A percentile compares a stretch with the other conserved stretches of the same genome.
These are phyloP conservation scores for Myripristis murdjan DNA, from an alignment of 2,797 vertebrate species.

Conservation along the genomic window DNA sequence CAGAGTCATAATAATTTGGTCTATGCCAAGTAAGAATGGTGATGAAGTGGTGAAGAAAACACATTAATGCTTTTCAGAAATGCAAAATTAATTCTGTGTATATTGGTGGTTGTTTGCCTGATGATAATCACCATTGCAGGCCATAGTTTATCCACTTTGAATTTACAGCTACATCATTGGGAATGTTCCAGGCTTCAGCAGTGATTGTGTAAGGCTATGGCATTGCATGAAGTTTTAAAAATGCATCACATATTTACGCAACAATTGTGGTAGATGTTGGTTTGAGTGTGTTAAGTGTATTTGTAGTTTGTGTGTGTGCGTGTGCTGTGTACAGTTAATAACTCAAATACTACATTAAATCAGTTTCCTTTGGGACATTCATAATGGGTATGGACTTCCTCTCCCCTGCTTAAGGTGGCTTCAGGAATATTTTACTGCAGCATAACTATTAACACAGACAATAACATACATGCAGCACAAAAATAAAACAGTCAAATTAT, in stretches of 20 bases:
- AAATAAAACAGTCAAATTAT: background rate
- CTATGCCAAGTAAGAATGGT: too few species aligned
- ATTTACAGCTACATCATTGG: too few species aligned
- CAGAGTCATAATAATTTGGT: too few species aligned
- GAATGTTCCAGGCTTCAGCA: background rate
- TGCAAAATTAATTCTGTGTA: too few species aligned
- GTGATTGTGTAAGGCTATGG: background rate
- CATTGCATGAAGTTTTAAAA: background rate
- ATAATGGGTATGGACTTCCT: conserved; percentile 53
- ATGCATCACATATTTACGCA: background rate
- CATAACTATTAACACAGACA: background rate
- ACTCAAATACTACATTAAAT: conserved; percentile 42
- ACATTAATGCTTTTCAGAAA: too few species aligned
- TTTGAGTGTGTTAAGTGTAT: background rate
- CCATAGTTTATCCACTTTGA: too few species aligned
- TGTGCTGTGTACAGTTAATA: conserved; percentile 31
- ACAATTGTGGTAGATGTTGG: background rate
- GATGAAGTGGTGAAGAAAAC: too few species aligned
- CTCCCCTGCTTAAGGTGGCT: conserved; percentile 49
- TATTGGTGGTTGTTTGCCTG: too few species aligned
- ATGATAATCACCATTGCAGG: too few species aligned
- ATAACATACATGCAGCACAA: background rate
- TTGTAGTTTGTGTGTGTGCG: conserved; percentile 11
- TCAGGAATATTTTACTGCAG: background rate
- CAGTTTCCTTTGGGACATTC: conserved; percentile 57